A percentile compares a stretch with the other conserved stretches of the same genome.
Conservation (phyloP, 1,140 invertebrate genomes). For the Drosophila sp. region DNA sequence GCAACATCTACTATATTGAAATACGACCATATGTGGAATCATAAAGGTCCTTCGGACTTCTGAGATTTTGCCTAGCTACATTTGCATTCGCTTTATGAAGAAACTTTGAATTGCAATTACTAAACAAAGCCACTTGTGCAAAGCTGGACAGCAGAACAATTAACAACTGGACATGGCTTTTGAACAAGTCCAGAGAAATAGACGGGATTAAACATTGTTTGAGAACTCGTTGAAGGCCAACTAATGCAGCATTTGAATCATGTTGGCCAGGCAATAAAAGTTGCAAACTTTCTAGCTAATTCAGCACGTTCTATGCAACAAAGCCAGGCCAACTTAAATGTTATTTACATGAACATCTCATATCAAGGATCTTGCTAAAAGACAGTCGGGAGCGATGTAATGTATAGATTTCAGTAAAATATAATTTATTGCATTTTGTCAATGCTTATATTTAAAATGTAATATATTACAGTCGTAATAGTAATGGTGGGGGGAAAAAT, state of each 20-base stretch:
- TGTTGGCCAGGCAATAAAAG: constrained; percentile 66
- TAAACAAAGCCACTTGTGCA: constrained; percentile 17
- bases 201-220: constrained; percentile 32
- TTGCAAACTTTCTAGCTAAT: constrained; percentile 62
- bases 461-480: too few species aligned
- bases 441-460: too few species aligned
- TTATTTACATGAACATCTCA: too few species aligned
- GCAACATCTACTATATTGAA: too few species aligned
- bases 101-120: constrained; percentile 60
- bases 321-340: constrained; percentile 33
- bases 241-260: constrained; percentile 35
- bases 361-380: too few species aligned
- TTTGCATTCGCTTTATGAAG: constrained; percentile 37
- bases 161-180: constrained; percentile 56
- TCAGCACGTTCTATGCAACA: constrained; percentile 41
- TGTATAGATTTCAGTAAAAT: too few species aligned
- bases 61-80: constrained; percentile 1
- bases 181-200: constrained; percentile 18
- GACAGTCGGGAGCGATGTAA: too few species aligned
- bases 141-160: constrained; percentile 27
- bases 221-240: constrained; percentile 51
- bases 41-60: constrained; percentile 10
- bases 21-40: neutral
- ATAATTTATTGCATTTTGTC: too few species aligned
- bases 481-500: too few species aligned